These are phyloP conservation scores for Drosophila bifasciata DNA, from an alignment of 1,140 invertebrate species.

Conservation along the genomic window DNA sequence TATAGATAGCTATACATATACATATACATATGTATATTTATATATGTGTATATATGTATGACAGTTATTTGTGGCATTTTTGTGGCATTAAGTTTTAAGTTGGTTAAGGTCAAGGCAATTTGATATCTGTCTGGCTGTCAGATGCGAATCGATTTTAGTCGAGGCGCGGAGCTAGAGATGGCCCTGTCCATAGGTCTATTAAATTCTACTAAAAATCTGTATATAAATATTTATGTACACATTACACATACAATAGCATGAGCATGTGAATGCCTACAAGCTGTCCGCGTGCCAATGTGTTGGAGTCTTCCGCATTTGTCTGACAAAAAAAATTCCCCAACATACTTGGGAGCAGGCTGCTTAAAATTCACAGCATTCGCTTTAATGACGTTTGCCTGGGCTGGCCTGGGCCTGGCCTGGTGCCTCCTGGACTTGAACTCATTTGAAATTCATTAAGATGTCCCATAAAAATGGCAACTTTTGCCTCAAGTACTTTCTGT, in stretches of 20 bases:
- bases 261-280: too few species aligned
- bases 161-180: too few species aligned
- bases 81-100: constrained; percentile 41
- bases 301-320: constrained; percentile 38
- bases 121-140: constrained; percentile 10
- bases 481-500: constrained; percentile 49
- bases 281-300: background rate
- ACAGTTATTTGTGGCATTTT: constrained; percentile 45
- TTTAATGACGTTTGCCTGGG: constrained; percentile 50
- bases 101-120: constrained; percentile 57
- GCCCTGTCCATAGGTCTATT: background rate
- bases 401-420: background rate
- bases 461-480: constrained; percentile 59
- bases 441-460: constrained; percentile 73
- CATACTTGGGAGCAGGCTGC: constrained; percentile 33
- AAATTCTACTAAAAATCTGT: constrained; percentile 10
- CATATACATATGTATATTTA: constrained; percentile 4
- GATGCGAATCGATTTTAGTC: too few species aligned
- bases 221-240: constrained; percentile 4
- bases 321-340: constrained; percentile 40
- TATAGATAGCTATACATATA: background rate
- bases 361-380: constrained; percentile 64
- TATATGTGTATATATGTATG: constrained; percentile 2
- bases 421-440: constrained; percentile 54
- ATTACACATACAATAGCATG: background rate